Percentiles rank a stretch among this genome's conserved stretches.
These are phyloP conservation scores for Eupeodes luniger DNA, from an alignment of 2,888 invertebrate genomes.

Conservation along the genomic window DNA sequence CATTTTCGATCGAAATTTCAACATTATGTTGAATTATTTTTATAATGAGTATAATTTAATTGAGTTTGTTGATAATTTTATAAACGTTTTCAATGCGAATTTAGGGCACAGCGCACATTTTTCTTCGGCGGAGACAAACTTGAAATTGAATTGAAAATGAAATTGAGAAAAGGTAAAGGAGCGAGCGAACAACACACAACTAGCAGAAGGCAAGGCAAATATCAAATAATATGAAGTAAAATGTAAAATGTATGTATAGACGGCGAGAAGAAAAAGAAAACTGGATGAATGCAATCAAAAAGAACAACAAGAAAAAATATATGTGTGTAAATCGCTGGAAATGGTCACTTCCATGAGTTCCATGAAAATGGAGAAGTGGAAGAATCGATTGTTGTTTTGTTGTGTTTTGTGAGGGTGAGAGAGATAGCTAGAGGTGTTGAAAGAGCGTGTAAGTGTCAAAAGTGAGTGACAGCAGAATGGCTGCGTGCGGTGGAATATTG, in stretches of 20 bases:
- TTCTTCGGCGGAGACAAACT: conserved; percentile 29
- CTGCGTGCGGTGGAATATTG: not conserved
- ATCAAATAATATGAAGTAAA: not conserved
- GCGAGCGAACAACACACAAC: conserved; percentile 53
- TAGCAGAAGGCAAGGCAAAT: conserved; percentile 44
- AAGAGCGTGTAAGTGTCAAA: conserved; percentile 24
- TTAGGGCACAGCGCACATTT: conserved; percentile 65
- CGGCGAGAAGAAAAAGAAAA: conserved; percentile 39
- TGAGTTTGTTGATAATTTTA: conserved; percentile 25
- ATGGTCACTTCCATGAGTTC: conserved; percentile 62
- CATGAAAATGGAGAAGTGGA: conserved; percentile 42
- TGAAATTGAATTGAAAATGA: not conserved
- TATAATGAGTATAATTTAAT: not conserved
- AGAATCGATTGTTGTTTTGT: not conserved
- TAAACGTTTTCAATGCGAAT: conserved; percentile 34
- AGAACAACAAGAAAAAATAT: conserved; percentile 19
- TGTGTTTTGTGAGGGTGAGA: conserved; percentile 10
- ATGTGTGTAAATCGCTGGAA: conserved; percentile 58
- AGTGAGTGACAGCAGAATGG: conserved; percentile 32
- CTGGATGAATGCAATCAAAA: conserved; percentile 51
- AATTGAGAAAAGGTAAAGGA: conserved; percentile 1
- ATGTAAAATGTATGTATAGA: conserved; percentile 29
- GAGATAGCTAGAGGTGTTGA: conserved; percentile 37
- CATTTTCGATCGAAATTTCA: conserved; percentile 63
- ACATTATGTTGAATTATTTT: conserved; percentile 50